Evolutionary conservation across 1,140 invertebrate genomes (phyloP).

Genomic region (Panonychus citri): DNA sequence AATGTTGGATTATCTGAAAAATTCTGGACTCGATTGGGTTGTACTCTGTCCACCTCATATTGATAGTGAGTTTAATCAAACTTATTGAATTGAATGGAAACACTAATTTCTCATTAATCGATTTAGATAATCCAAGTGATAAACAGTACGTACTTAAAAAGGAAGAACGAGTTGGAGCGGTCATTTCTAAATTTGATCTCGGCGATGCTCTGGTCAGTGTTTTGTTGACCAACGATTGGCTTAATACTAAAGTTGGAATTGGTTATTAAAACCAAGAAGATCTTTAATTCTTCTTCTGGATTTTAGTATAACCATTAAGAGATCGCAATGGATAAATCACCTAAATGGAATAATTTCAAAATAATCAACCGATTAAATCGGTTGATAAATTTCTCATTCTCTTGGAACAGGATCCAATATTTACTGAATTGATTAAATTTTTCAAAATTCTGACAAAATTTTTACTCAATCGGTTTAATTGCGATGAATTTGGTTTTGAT

Average conservation of each 20-base stretch:
- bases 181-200: conserved; percentile 46
- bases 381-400: too few species aligned
- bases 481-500: too few species aligned
- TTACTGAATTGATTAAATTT: too few species aligned
- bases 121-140: conserved; percentile 9
- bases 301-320: too few species aligned
- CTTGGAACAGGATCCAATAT: too few species aligned
- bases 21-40: conserved; percentile 40
- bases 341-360: too few species aligned
- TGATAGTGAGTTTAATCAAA: conserved; percentile 29
- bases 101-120: not conserved
- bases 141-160: conserved; percentile 29
- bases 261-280: too few species aligned
- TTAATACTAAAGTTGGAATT: not conserved
- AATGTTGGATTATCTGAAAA: conserved; percentile 43
- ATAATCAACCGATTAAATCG: too few species aligned
- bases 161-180: conserved; percentile 35
- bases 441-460: too few species aligned
- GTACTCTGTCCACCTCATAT: conserved; percentile 58
- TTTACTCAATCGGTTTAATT: too few species aligned
- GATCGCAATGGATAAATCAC: too few species aligned
- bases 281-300: too few species aligned
- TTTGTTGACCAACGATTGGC: conserved; percentile 21
- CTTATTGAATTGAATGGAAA: conserved; percentile 7
- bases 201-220: conserved; percentile 46